Percentiles rank a stretch among this genome's conserved stretches.
Evolutionary conservation across 2,888 invertebrate genomes (phyloP).

Genomic region (Ptychoptera albimana): DNA sequence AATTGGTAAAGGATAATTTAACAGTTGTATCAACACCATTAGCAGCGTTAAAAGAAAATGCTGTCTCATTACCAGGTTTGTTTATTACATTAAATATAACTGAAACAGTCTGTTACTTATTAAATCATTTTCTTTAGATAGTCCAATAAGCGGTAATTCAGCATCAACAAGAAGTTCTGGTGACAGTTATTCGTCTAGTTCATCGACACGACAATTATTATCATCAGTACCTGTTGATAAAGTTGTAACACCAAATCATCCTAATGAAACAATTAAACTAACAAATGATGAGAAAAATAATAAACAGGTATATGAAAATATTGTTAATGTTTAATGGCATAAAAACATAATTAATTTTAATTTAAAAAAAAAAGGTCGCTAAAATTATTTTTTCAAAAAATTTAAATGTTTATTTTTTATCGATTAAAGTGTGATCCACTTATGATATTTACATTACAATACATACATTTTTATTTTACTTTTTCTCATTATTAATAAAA

Average conservation of each 20-base stretch:
- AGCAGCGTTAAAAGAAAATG: conserved; percentile 37
- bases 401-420: too few species aligned
- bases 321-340: neutral
- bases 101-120: neutral
- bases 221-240: conserved; percentile 27
- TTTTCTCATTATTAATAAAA: too few species aligned
- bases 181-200: conserved; percentile 67
- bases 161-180: conserved; percentile 49
- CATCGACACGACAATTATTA: conserved; percentile 60
- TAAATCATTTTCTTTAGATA: conserved; percentile 32
- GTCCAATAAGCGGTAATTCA: conserved; percentile 42
- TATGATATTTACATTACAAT: too few species aligned
- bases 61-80: conserved; percentile 43
- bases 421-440: too few species aligned
- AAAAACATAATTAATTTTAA: too few species aligned
- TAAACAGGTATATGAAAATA: neutral
- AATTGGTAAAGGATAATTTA: too few species aligned
- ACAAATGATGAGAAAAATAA: neutral
- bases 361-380: too few species aligned
- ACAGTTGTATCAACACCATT: conserved; percentile 16
- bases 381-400: too few species aligned
- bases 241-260: neutral
- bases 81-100: conserved; percentile 1
- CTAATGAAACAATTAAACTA: neutral
- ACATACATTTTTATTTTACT: too few species aligned